These are phyloP conservation scores for Callaeas wilsoni DNA, from an alignment of 2,113 vertebrate species.

Conservation along the genomic window DNA sequence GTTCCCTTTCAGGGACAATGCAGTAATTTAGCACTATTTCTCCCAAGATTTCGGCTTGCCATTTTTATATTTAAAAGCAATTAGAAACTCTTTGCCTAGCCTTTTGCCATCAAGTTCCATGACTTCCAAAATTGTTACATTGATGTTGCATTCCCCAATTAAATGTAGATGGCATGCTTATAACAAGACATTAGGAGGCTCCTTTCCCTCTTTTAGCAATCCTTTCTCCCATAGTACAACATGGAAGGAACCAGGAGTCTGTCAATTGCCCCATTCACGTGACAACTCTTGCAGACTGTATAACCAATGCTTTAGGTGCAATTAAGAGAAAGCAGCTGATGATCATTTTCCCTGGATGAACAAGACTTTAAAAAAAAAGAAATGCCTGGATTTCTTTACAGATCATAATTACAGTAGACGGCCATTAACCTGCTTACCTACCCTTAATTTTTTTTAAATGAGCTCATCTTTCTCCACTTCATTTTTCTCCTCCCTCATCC, in stretches of 20 bases:
- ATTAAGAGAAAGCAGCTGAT: not conserved
- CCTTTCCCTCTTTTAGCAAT: not conserved
- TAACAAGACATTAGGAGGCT: not conserved
- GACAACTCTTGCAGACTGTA: not conserved
- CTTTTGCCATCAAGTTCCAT: not conserved
- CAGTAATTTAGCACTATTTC: not conserved
- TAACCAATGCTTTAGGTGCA: not conserved
- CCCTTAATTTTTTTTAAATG: constrained; percentile 10
- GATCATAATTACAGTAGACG: not conserved
- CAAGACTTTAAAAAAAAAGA: not conserved
- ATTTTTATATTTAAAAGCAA: not conserved
- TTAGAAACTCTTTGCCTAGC: not conserved
- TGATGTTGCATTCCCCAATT: not conserved
- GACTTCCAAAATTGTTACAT: not conserved
- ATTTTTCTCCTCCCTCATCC: constrained; percentile 29
- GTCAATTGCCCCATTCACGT: not conserved
- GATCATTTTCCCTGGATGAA: not conserved
- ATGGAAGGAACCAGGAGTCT: not conserved
- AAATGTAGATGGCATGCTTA: not conserved
- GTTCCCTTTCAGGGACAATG: not conserved
- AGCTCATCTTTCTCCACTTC: constrained; percentile 31
- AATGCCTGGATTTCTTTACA: constrained; percentile 4
- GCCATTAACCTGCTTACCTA: constrained; percentile 32
- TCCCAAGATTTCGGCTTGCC: not conserved
- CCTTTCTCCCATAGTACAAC: not conserved